phyloP scores from a whole-genome alignment of 2,113 vertebrate genomes.

The Kobus ellipsiprymnus region DNA sequence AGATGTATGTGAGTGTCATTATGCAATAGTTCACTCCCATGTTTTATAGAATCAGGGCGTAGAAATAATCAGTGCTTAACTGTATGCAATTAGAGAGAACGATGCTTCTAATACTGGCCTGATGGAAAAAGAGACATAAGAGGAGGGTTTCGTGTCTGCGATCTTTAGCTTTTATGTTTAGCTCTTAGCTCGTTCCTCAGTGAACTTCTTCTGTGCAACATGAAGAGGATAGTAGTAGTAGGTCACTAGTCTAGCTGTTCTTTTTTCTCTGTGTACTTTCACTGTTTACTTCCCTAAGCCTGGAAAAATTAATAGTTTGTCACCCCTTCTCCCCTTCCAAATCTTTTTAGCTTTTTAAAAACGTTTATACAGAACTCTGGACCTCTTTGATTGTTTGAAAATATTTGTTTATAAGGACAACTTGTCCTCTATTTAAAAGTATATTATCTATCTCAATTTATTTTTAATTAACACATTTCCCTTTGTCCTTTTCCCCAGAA shows the following conservation, averaged over 20 bases:
- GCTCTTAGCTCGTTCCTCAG: not conserved
- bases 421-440: not conserved
- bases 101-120: not conserved
- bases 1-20: constrained; percentile 49
- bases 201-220: not conserved
- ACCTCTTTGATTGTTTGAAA: not conserved
- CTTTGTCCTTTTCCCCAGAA: constrained; percentile 38
- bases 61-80: not conserved
- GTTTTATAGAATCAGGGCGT: not conserved
- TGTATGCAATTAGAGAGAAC: not conserved
- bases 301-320: not conserved
- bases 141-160: not conserved
- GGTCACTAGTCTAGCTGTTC: not conserved
- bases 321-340: not conserved
- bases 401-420: not conserved
- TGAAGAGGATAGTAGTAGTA: not conserved
- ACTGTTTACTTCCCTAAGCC: not conserved
- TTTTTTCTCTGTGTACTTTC: not conserved
- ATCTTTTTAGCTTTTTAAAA: not conserved
- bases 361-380: not conserved
- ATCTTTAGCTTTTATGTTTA: not conserved
- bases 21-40: not conserved
- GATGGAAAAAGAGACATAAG: not conserved
- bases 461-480: constrained; percentile 7
- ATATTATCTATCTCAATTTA: not conserved